Percentiles rank a stretch among this genome's conserved stretches.
These are phyloP conservation scores for Sebastes trivittatus DNA, from an alignment of 2,797 vertebrate species.

Conservation along the genomic window DNA sequence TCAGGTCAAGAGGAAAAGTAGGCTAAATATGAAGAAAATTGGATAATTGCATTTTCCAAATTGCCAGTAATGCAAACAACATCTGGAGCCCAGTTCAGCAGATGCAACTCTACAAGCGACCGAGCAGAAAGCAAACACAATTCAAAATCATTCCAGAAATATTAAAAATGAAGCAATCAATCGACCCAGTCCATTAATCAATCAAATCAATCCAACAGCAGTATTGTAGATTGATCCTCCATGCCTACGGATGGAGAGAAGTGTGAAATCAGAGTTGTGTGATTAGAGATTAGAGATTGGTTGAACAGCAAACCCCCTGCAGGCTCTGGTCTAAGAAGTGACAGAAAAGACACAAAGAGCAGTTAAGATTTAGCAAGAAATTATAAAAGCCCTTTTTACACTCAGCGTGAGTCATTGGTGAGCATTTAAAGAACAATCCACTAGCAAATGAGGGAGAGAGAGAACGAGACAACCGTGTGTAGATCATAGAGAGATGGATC, in stretches of 20 bases:
- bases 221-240: conserved; percentile 61
- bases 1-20: conserved; percentile 16
- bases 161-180: conserved; percentile 5
- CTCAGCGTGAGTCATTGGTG: neutral
- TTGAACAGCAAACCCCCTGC: conserved; percentile 38
- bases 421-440: conserved; percentile 28
- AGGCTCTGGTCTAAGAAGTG: conserved; percentile 16
- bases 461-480: neutral
- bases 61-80: conserved; percentile 38
- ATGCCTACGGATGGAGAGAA: conserved; percentile 60
- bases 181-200: conserved; percentile 1
- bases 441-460: neutral
- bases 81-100: conserved; percentile 15
- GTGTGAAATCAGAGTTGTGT: conserved; percentile 38
- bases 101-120: conserved; percentile 14
- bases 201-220: conserved; percentile 55
- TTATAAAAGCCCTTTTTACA: conserved; percentile 22
- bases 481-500: neutral
- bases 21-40: conserved; percentile 18
- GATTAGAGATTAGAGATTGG: conserved; percentile 41
- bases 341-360: conserved; percentile 33
- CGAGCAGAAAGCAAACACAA: conserved; percentile 41
- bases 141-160: conserved; percentile 17
- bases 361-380: conserved; percentile 39
- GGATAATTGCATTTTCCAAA: conserved; percentile 14